Conservation (phyloP, 2,113 vertebrate species). For the Rallus limicola region DNA sequence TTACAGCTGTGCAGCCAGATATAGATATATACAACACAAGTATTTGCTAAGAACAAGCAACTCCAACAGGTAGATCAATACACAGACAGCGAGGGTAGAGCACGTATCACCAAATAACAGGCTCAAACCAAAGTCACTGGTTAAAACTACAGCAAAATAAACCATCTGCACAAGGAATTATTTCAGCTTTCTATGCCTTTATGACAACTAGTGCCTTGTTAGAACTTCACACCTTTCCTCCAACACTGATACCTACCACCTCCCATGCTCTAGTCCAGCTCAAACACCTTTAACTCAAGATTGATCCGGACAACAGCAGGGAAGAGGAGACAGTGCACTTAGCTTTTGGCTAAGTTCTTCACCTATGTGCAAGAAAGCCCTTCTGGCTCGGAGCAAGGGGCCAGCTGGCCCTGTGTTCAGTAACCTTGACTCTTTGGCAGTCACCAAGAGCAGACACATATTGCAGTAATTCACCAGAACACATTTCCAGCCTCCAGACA, state of each 20-base stretch:
- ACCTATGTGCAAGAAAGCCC: accelerated
- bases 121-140: neutral
- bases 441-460: neutral
- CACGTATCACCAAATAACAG: neutral
- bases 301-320: neutral
- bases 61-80: neutral
- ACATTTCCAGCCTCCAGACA: neutral
- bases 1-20: neutral
- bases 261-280: neutral
- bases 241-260: neutral
- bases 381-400: neutral
- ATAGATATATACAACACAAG: neutral
- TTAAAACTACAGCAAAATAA: neutral
- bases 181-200: neutral
- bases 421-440: neutral
- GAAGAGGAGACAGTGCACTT: neutral
- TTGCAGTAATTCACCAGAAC: neutral
- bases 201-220: neutral
- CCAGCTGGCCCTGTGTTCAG: neutral
- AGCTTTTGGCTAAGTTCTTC: neutral
- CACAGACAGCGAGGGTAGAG: neutral
- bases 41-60: neutral
- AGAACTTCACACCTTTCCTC: neutral
- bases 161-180: neutral
- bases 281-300: neutral